These are phyloP conservation scores for Andrena haemorrhoa DNA, from an alignment of 2,888 invertebrate genomes.

Conservation along the genomic window DNA sequence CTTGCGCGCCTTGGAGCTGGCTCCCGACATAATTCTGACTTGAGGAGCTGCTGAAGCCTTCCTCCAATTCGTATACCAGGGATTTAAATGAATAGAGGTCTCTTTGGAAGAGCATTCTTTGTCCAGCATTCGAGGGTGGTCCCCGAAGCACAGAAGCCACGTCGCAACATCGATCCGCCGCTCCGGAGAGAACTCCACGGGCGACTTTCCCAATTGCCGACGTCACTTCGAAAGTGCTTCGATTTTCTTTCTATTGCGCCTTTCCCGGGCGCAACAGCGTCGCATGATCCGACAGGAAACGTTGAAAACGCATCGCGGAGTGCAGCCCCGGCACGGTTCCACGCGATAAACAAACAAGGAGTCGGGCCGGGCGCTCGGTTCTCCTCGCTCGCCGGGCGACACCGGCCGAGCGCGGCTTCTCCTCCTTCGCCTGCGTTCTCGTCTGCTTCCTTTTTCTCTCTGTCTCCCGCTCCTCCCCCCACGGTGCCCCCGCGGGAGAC, in stretches of 20 bases:
- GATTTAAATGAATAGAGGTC: no score
- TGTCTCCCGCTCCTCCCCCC: conserved; percentile 48
- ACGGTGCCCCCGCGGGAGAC: conserved; percentile 34
- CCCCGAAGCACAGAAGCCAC: no score
- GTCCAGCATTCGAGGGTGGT: no score
- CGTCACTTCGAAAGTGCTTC: neutral
- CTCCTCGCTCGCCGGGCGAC: conserved; percentile 50
- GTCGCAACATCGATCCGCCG: no score
- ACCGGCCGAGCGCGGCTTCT: conserved; percentile 57
- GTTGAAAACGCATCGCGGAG: conserved; percentile 5
- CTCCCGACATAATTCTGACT: no score
- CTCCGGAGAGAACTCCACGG: no score
- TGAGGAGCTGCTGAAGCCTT: no score
- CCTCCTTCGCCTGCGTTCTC: conserved; percentile 64
- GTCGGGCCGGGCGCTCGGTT: conserved; percentile 40
- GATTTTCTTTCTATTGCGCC: neutral
- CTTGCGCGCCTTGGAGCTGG: neutral
- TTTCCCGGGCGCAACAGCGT: neutral
- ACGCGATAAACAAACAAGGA: conserved; percentile 63
- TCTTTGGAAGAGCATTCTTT: no score
- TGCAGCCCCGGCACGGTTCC: conserved; percentile 25
- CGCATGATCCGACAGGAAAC: neutral
- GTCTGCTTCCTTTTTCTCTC: conserved; percentile 57
- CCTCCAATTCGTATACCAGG: no score
- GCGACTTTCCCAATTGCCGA: neutral